Evolutionary conservation across 2,113 vertebrate genomes (phyloP), one percentile per base, ranked within the genome.

Genomic region (Paramisgurnus dabryanus): DNA sequence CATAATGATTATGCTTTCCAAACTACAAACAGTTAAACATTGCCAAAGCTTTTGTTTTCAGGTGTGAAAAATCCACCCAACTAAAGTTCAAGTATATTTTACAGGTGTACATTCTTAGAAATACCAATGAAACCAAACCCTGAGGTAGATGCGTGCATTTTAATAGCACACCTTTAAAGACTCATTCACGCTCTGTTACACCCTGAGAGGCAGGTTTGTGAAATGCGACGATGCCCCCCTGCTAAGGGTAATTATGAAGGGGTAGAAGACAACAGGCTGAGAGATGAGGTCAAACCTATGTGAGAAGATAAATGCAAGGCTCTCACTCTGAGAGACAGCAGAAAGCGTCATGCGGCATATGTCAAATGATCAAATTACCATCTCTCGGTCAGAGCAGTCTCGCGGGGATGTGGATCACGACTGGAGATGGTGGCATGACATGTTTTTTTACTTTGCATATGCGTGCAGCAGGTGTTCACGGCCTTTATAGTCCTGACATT

Each of bases 181-280:
- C 74, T 76, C 74, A 66, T 60, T 45, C 50, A 58, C 7, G 71
- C 70, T 58, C 22, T 60, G 71, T 67, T 75, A 67, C 47, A 81
- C 63, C 61, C 63, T 60, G 45, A 74, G 45, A 69, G 73, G 72
- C 60, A 71, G 73, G 53, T 34, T 11, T 65, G 55, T 67, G 68
- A 84, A 78, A 81, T 63, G 45, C 57, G 34, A 61, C 64, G 78
- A 40, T 70, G 22, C 63, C 72, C 63, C 53, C 64, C 58, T 55
- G 76, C 73, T 69, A 50, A 34, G 34, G 67, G 34, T 75, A 74
- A 75, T 80, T 76, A 76, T 55, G 55, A 81, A 77, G 67, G 71
- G 81, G 69, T 81, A 82, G 77, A 73, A 82, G 76, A 82, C 81
- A 78, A 71, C 84, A 74, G 84, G 80, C 67, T 77, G 67, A 69